phyloP scores from a whole-genome alignment of 2,888 invertebrate species.

The Acanthopleura granulata region DNA sequence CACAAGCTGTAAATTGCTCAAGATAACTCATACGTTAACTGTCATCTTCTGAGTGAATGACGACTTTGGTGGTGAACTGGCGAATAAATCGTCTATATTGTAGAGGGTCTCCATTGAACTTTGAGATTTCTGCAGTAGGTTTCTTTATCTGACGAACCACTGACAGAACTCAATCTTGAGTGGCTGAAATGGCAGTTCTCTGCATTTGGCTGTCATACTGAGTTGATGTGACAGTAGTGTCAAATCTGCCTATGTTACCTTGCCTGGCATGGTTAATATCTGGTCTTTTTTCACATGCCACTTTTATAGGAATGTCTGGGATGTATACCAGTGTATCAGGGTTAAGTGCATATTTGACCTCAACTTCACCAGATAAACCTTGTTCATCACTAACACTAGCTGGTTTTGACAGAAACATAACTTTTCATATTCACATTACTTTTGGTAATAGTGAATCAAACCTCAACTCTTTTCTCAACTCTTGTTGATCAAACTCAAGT shows the following conservation, averaged over 20 bases:
- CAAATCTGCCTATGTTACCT: too few relatives aligned
- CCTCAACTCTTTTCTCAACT: not conserved
- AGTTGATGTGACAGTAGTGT: not conserved
- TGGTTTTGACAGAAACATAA: too few relatives aligned
- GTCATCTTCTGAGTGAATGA: conserved; percentile 16
- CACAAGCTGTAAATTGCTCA: conserved; percentile 26
- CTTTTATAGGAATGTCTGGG: too few relatives aligned
- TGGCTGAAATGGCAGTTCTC: too few relatives aligned
- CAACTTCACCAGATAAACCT: too few relatives aligned
- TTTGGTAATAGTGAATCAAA: not conserved
- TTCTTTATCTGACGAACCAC: conserved; percentile 10
- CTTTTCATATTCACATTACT: too few relatives aligned
- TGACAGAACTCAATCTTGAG: not conserved
- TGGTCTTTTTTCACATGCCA: too few relatives aligned
- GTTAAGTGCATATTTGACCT: too few relatives aligned
- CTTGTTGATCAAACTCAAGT: not conserved
- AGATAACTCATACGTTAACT: conserved; percentile 27
- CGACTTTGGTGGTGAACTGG: conserved; percentile 22
- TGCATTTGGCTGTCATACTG: not conserved
- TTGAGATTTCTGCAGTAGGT: conserved; percentile 17
- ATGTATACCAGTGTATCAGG: too few relatives aligned
- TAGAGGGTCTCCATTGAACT: conserved; percentile 15
- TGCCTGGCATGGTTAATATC: too few relatives aligned
- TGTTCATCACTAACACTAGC: too few relatives aligned
- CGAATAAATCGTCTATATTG: conserved; percentile 16